Evolutionary conservation across 2,888 invertebrate genomes (phyloP), one percentile per base, ranked within the genome.

Genomic region (Andrena chrysosceles): DNA sequence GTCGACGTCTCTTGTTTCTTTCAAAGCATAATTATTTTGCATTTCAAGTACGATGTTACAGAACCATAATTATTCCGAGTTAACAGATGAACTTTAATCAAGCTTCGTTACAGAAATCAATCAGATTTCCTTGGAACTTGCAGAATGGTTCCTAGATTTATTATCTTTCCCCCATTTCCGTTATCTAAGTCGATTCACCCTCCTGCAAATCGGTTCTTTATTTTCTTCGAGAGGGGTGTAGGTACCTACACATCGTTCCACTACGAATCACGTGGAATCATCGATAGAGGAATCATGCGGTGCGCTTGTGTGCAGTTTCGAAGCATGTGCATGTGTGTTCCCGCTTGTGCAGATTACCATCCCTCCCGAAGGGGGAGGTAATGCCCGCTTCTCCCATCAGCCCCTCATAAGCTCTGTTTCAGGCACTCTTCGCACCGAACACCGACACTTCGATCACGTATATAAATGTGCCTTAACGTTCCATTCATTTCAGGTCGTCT

Each of bases 301-400:
- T 69, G 70, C 76, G 59, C 26, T 71, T 59, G 63, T 69, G 71
- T 72, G 81, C 54, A 42, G 70, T 60, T 83, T 69, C 31, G 0
- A 77, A 33, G 91, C 91, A 91, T 91, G 91, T 83, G 91, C 90
- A 90, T 91, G 91, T 68, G 83, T 88, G 83, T 87, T 80, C 56
- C 56, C 52, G 89, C 89, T 89, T 89, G 42, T 68, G 90, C 90
- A 89, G 83, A 73, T 82, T 80, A 67, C 77, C 71, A 52, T 69
- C 70, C 83, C 64, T 31, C 16, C 35, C n/a, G n/a, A 26, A 67
- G 5, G 49, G 66, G 23, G 23, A 23, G 68, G 71, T 60, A 54
- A 78, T 63, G 29, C 63, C 33, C 20, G 77, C 77, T 77, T 66
- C 4, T 48, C 59, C 62, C 69, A 10, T 63, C 63, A 59, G 29